A percentile compares a stretch with the other conserved stretches of the same genome.
phyloP scores from a whole-genome alignment of 2,113 vertebrate species.

The Lampris incognitus region DNA sequence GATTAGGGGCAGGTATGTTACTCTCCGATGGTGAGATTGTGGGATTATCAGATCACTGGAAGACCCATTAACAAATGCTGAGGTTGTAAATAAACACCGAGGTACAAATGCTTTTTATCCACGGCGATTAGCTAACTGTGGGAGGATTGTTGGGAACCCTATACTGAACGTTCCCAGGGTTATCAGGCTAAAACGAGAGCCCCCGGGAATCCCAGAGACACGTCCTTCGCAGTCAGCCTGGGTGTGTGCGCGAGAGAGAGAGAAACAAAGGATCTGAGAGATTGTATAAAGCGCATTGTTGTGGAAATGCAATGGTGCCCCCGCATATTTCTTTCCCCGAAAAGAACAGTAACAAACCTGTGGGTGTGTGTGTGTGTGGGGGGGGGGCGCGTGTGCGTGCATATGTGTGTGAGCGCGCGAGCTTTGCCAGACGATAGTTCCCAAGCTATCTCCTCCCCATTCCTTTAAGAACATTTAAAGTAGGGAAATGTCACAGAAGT shows the following conservation, averaged over 20 bases:
- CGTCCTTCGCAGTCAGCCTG: background rate
- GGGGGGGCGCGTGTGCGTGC: background rate
- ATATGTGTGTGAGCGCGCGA: background rate
- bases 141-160: conserved; percentile 26
- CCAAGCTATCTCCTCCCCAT: conserved; percentile 67
- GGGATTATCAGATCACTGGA: background rate
- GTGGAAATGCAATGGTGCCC: conserved; percentile 6
- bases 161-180: conserved; percentile 54
- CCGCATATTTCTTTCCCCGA: conserved; percentile 13
- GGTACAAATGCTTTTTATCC: background rate
- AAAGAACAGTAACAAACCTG: conserved; percentile 20
- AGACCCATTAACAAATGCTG: background rate
- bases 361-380: conserved; percentile 3
- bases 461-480: conserved; percentile 68
- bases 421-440: conserved; percentile 69
- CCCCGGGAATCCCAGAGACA: conserved; percentile 17
- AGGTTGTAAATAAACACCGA: background rate
- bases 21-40: too few relatives aligned
- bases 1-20: too few relatives aligned
- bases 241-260: background rate
- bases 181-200: conserved; percentile 26
- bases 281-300: background rate
- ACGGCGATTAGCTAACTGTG: background rate
- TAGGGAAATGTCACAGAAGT: conserved; percentile 74
- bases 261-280: background rate